Base-by-base conservation (phyloP, 2,797 vertebrate species). In the Ciconia nigra region DNA sequence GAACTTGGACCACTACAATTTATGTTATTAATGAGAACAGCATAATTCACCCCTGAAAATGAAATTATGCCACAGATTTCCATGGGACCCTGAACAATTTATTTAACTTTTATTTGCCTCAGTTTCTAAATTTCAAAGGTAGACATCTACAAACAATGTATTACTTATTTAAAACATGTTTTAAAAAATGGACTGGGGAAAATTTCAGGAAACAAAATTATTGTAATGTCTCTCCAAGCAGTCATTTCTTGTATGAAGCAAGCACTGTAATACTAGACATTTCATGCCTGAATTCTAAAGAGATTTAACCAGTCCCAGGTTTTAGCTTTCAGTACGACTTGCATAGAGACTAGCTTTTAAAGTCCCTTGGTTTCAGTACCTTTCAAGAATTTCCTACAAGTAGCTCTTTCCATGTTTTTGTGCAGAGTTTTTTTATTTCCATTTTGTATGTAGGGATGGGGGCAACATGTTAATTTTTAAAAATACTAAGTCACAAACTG, bases 191-290 rank as follows among this genome's bases (percentile, higher is more conserved):
- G 65, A 72, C 89, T 79, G 84, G 54, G 90, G 81, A 93, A 92
- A 95, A 95, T 89, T 74, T 97, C 93, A 96, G 94, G 93, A 96
- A 97, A 83, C 90, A 58, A 95, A 93, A 96, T 97, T 94, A 95
- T 89, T 93, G 92, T 93, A 95, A 96, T 96, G 90, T 95, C 88
- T 95, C 96, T 96, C 96, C 91, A 94, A 96, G 96, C 89, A 93
- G 90, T 72, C 93, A 85, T 96, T 97, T 94, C 41, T 85, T 37
- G 71, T 69, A 74, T 0, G 86, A 91, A 92, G 63, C 59, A 77
- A 87, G 86, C 29, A 33, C 78, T 92, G 93, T 92, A 95, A 95
- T 87, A 95, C 31, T 93, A 97, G 81, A 94, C 52, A 74, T 87
- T 93, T 96, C 74, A 93, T 97, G 93, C 84, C 82, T 95, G 81